These are phyloP conservation scores for Drosophila affinis DNA, from an alignment of 2,888 invertebrate species.

Conservation along the genomic window DNA sequence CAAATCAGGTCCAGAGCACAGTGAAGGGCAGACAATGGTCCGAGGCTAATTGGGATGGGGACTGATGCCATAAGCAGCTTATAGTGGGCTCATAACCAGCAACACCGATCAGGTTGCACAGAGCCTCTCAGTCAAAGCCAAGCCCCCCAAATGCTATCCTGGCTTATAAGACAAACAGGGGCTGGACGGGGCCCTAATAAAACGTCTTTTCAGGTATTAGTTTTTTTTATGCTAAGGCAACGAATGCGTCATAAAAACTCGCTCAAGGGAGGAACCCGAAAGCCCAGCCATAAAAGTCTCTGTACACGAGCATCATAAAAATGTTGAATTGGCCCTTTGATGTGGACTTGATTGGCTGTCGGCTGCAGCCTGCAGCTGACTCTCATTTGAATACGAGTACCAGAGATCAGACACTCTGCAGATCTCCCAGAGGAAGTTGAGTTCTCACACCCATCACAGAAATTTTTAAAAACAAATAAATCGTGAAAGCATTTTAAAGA, in stretches of 20 bases:
- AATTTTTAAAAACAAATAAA: too few relatives aligned
- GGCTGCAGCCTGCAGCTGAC: background rate
- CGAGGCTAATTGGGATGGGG: slow-evolving; percentile 9
- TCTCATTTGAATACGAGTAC: background rate
- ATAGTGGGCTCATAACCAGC: background rate
- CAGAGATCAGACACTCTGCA: too few relatives aligned
- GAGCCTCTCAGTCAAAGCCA: background rate
- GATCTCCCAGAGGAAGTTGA: too few relatives aligned
- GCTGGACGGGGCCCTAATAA: slow-evolving; percentile 16
- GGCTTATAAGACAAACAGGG: slow-evolving; percentile 16
- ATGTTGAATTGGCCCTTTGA: background rate
- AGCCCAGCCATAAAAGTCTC: slow-evolving; percentile 13
- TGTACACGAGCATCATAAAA: slow-evolving; percentile 18
- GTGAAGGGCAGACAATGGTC: background rate
- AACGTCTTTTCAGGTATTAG: slow-evolving; percentile 16
- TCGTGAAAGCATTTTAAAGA: too few relatives aligned
- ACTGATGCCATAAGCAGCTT: background rate
- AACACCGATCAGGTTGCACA: background rate
- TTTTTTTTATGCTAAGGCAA: slow-evolving; percentile 18
- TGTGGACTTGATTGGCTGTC: background rate
- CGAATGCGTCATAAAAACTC: slow-evolving; percentile 17
- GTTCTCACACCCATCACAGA: too few relatives aligned
- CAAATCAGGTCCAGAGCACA: background rate
- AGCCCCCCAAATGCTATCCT: slow-evolving; percentile 8
- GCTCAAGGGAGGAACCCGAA: slow-evolving; percentile 1